Evolutionary conservation across 2,113 vertebrate species (phyloP), one percentile per base, ranked within the genome.

Genomic region (Chaetura pelagica): DNA sequence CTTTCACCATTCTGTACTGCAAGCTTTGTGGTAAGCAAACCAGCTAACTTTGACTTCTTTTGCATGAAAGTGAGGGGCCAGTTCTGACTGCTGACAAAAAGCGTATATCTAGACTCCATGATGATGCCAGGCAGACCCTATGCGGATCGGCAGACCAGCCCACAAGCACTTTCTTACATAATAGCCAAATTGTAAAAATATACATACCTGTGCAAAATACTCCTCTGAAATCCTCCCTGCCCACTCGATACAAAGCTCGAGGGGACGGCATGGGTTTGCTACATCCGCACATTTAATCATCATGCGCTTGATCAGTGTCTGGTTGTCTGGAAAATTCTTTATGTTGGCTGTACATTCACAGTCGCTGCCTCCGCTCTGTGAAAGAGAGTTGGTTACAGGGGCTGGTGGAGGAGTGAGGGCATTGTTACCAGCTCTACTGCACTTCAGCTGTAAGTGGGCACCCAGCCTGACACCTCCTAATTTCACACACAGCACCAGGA

Each of bases 211-310:
- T 63, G 99, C 98, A 80, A 99, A 99, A 93, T 99, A 99, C 87
- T 99, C 99, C 95, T 99, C 99, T 0, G 99, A 99, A 98, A 99
- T 99, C 66, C 99, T 98, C 6, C 98, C 99, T 0, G 99, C 99
- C 99, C 99, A 99, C 93, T 99, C 99, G 1, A 99, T 99, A 94
- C 99, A 99, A 58, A 99, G 97, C 95, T 99, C 98, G 61, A 99
- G 95, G 8, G 99, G 99, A 6, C 99, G 98, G 97, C 99, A 99
- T 1, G 99, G 99, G 87, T 99, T 99, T 77, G 99, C 98, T 94
- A 99, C 99, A 10, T 99, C 99, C 0, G 99, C 99, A 94, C 99
- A 99, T 97, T 99, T 99, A 58, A 99, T 99, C 98, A 99, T 98
- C 99, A 99, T 99, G 81, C 99, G 99, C 94, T 99, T 99, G 91